Conservation (phyloP, 2,888 invertebrate genomes). For the Xestoiulus laeticollis region DNA sequence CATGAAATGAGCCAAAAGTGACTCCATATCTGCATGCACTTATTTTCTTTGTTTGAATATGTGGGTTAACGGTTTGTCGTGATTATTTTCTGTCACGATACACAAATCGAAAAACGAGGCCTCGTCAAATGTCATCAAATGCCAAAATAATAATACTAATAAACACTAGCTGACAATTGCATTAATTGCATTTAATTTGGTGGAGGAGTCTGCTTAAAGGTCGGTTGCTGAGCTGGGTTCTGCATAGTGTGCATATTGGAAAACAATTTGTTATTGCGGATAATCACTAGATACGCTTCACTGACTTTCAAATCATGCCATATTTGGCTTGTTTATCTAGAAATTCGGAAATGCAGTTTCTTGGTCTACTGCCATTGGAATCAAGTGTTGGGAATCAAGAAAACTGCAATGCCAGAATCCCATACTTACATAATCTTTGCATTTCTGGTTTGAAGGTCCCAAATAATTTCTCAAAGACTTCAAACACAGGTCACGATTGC, state of each 20-base stretch:
- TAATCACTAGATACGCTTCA: not conserved
- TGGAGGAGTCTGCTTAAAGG: not conserved
- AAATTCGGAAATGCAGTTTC: not conserved
- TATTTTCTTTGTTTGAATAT: not conserved
- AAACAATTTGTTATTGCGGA: not conserved
- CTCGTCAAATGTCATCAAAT: conserved; percentile 29
- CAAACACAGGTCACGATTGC: too few species aligned
- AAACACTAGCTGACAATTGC: conserved; percentile 21
- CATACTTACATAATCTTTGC: not conserved
- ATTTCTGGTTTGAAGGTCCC: too few species aligned
- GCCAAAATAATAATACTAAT: not conserved
- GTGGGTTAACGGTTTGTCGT: conserved; percentile 6
- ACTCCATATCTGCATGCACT: not conserved
- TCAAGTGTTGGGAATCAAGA: not conserved
- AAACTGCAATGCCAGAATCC: not conserved
- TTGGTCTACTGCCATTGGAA: not conserved
- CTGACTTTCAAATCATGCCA: not conserved
- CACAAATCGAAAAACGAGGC: not conserved
- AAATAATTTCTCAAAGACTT: too few species aligned
- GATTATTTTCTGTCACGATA: not conserved
- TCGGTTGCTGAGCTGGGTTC: not conserved
- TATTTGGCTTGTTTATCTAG: not conserved
- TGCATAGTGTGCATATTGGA: not conserved
- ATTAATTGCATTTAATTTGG: not conserved
- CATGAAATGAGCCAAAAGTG: too few species aligned